phyloP scores from a whole-genome alignment of 2,888 invertebrate genomes.

The Drepanosiphum platanoidis region DNA sequence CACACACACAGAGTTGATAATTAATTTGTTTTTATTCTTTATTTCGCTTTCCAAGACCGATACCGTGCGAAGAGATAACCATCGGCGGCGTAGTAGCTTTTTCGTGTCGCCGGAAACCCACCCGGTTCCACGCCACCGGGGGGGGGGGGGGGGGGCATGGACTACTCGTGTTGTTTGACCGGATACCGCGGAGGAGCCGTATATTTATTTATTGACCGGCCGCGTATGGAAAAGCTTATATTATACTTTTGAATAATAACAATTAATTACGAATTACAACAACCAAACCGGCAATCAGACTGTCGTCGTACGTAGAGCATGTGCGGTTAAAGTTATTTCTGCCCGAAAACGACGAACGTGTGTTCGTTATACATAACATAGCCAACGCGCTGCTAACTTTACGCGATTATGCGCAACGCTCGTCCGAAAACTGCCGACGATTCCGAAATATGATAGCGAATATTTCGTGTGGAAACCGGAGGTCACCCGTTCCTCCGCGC shows the following conservation, averaged over 20 bases:
- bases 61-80: slow-evolving; percentile 25
- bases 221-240: background rate
- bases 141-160: no score
- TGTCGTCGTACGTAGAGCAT: background rate
- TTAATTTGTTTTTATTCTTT: slow-evolving; percentile 15
- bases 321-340: background rate
- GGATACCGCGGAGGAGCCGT: background rate
- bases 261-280: slow-evolving; percentile 22
- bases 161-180: background rate
- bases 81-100: slow-evolving; percentile 4
- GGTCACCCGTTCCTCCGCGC: no score
- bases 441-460: no score
- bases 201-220: slow-evolving; percentile 26
- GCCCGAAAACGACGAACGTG: background rate
- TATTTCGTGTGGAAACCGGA: no score
- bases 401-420: no score
- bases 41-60: background rate
- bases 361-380: no score
- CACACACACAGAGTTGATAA: slow-evolving; percentile 2
- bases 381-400: no score
- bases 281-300: background rate
- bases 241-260: slow-evolving; percentile 9
- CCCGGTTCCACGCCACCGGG: background rate
- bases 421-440: no score
- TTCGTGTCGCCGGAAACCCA: slow-evolving; percentile 32